phyloP scores from a whole-genome alignment of 2,113 vertebrate genomes.

The Boleophthalmus pectinirostris region DNA sequence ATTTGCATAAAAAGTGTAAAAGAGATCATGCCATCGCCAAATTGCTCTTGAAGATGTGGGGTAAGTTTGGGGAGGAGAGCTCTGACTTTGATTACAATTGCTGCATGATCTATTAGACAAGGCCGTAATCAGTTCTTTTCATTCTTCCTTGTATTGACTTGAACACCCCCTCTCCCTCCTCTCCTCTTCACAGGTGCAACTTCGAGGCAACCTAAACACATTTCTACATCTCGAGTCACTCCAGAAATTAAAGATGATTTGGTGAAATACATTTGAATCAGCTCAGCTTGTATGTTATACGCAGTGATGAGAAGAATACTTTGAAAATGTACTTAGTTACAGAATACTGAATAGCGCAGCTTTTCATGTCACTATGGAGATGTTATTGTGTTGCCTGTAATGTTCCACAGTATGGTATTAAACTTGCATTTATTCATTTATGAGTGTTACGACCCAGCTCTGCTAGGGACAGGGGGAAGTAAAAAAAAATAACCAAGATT shows the following conservation, averaged over 20 bases:
- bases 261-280: neutral
- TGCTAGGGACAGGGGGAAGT: too few relatives aligned
- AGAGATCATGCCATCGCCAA: slow-evolving; percentile 38
- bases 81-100: slow-evolving; percentile 62
- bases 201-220: neutral
- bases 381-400: too few relatives aligned
- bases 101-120: slow-evolving; percentile 56
- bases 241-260: neutral
- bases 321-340: too few relatives aligned
- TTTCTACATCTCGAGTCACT: neutral
- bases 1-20: slow-evolving; percentile 34
- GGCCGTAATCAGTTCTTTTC: slow-evolving; percentile 55
- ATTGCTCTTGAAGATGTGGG: slow-evolving; percentile 42
- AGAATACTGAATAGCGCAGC: too few relatives aligned
- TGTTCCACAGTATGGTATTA: too few relatives aligned
- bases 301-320: too few relatives aligned
- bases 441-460: too few relatives aligned
- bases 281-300: too few relatives aligned
- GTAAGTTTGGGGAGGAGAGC: slow-evolving; percentile 43
- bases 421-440: too few relatives aligned
- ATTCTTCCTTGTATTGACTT: slow-evolving; percentile 16
- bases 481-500: too few relatives aligned
- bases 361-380: too few relatives aligned
- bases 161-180: neutral
- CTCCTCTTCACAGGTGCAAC: neutral